Conservation (phyloP, 2,113 vertebrate species). For the Oncorhynchus gorbuscha region DNA sequence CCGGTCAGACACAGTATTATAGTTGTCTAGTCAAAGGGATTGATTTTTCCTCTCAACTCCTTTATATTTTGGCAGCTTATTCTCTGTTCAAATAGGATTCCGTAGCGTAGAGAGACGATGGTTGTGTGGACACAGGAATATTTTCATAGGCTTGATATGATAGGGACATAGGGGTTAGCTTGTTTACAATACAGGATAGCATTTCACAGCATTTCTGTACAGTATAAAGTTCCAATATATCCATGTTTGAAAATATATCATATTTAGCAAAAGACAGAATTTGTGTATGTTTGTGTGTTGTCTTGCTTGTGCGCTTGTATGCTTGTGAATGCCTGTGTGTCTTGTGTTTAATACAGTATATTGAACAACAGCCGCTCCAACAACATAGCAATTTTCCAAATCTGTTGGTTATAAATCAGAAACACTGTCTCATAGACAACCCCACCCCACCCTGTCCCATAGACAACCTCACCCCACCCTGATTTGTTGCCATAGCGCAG, state of each 20-base stretch:
- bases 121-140: neutral
- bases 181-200: too few species aligned
- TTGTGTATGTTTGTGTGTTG: too few species aligned
- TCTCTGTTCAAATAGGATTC: constrained; percentile 21
- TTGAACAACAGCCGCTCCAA: neutral
- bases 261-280: too few species aligned
- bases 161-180: too few species aligned
- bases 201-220: too few species aligned
- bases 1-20: neutral
- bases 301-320: constrained; percentile 6
- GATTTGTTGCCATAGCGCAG: constrained; percentile 63
- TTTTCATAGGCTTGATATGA: neutral
- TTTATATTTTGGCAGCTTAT: neutral
- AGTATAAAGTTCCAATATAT: too few species aligned
- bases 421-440: neutral
- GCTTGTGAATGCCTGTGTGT: neutral
- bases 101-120: neutral
- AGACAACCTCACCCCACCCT: constrained; percentile 43
- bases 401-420: neutral
- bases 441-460: constrained; percentile 24
- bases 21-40: neutral
- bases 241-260: too few species aligned
- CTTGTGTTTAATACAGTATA: neutral
- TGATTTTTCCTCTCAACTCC: constrained; percentile 16
- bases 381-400: neutral